Percentiles rank a stretch among this genome's conserved stretches.
phyloP scores from a whole-genome alignment of 1,140 invertebrate species.

The Ceratitis capitata region DNA sequence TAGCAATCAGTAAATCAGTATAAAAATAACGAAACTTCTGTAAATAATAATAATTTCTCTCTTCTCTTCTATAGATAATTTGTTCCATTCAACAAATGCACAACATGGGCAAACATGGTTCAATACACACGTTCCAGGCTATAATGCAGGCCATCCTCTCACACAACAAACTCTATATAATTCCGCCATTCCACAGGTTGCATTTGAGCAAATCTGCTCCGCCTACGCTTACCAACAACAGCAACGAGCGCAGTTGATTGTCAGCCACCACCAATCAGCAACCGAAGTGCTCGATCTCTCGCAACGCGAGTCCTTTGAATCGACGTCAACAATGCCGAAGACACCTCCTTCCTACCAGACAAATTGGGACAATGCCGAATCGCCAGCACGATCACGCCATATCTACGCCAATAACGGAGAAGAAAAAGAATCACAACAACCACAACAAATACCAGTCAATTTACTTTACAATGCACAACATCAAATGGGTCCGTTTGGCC shows the following conservation, averaged over 20 bases:
- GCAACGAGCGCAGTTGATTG: conserved; percentile 50
- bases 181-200: neutral
- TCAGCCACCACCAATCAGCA: conserved; percentile 42
- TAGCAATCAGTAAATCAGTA: no score
- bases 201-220: conserved; percentile 54
- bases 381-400: conserved; percentile 53
- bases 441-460: conserved; percentile 49
- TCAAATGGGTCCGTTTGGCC: conserved; percentile 41
- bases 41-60: neutral
- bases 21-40: no score
- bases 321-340: conserved; percentile 49
- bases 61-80: conserved; percentile 47
- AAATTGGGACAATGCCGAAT: conserved; percentile 55
- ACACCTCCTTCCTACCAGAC: conserved; percentile 61
- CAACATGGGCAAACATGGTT: neutral
- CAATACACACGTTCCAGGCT: neutral
- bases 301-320: conserved; percentile 60
- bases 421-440: neutral
- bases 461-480: conserved; percentile 52
- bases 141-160: conserved; percentile 21
- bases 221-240: conserved; percentile 58
- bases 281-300: conserved; percentile 63
- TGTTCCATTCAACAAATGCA: conserved; percentile 43
- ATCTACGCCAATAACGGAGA: no score
- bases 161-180: conserved; percentile 41